phyloP scores from a whole-genome alignment of 2,888 invertebrate genomes.

The Elegia similella region DNA sequence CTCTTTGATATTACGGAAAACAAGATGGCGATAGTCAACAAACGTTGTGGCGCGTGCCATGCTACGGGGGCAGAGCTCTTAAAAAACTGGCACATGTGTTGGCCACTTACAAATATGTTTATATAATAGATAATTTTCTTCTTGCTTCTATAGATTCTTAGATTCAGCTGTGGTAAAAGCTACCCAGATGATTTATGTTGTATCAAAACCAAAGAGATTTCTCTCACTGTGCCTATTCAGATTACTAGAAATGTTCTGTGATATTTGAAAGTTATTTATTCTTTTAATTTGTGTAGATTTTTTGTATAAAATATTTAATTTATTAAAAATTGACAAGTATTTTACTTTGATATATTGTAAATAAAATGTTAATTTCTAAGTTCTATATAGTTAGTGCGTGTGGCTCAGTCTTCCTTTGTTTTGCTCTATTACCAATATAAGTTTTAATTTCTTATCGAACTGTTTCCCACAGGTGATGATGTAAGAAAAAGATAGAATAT shows the following conservation, averaged over 20 bases:
- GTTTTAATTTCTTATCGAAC: too few species aligned
- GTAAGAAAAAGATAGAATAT: too few species aligned
- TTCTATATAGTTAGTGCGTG: neutral
- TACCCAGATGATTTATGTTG: neutral
- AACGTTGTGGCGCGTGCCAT: too few species aligned
- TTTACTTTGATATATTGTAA: neutral
- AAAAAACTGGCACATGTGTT: too few species aligned
- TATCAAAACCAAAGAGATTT: slow-evolving; percentile 13
- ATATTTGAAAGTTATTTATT: slow-evolving; percentile 34
- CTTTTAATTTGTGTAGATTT: slow-evolving; percentile 24
- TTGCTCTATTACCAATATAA: too few species aligned
- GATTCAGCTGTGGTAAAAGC: neutral
- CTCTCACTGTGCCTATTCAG: slow-evolving; percentile 16
- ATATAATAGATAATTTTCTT: neutral
- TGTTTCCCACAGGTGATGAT: too few species aligned
- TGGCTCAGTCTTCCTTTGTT: slow-evolving; percentile 11
- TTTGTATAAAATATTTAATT: neutral
- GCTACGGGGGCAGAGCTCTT: too few species aligned
- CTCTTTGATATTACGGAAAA: too few species aligned
- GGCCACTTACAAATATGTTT: too few species aligned
- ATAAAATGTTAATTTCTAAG: neutral
- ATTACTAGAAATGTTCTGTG: slow-evolving; percentile 33
- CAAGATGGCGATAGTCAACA: too few species aligned
- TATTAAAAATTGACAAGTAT: neutral
- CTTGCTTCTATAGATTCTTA: neutral